Base-by-base conservation (phyloP, 2,113 vertebrate genomes). In the Colistium nudipinnis region DNA sequence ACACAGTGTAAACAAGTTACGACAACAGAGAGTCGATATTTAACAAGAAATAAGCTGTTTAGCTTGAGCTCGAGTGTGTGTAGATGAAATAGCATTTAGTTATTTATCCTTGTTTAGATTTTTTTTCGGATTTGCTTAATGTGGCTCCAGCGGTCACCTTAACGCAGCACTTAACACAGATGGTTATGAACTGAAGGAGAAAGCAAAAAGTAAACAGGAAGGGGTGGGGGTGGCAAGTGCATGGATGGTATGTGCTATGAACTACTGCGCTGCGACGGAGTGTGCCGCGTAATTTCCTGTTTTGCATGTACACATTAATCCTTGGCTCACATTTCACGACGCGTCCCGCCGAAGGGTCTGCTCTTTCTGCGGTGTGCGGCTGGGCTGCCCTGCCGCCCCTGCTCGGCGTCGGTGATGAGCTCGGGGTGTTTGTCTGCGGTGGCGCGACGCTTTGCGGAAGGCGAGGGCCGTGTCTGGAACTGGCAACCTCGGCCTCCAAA, bases 401-500 rank as follows among this genome's bases (percentile, higher is more conserved):
- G 48, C 64, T 68, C 52, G 31, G 47, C 55, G 48, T 79, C 81
- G 48, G 9, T 3, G 70, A 44, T 8, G 75, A 49, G 74, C 41
- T 4, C n/a, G 45, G 72, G 24, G 39, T 11, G 45, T 13, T 44
- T 25, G 13, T 4, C 24, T 31, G 73, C 48, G 69, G 64, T 35
- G 20, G 28, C 24, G 57, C 62, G 38, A 20, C 11, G 39, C 25
- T 53, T 33, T 57, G 73, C 27, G 27, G 63, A 25, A 39, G 35
- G 22, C 43, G 24, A 35, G 53, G 69, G 39, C 74, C 82, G 19
- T 62, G 25, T 38, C 69, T 81, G 56, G 91, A 83, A 25, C 70
- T 91, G 59, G 69, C 56, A 20, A 92, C 88, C 63, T 95, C 93
- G 68, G 83, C 62, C 71, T 92, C 91, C 62, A 98, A 85, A 62